phyloP scores from a whole-genome alignment of 2,113 vertebrate species.

The Rhipidura dahli region DNA sequence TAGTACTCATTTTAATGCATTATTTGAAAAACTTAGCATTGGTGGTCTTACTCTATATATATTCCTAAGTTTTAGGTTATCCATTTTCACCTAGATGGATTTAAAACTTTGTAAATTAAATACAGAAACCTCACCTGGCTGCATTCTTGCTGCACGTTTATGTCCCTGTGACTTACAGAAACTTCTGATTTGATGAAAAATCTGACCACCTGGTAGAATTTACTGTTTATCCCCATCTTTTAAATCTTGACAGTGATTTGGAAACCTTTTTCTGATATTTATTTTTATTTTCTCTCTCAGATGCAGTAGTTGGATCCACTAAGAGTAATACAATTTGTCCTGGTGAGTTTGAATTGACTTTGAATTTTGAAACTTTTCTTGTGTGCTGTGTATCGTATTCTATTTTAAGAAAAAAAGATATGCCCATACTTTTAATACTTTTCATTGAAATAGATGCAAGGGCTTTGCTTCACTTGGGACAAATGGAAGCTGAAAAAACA shows the following conservation, averaged over 20 bases:
- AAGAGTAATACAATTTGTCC: conserved; percentile 92
- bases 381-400: not conserved
- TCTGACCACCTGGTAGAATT: not conserved
- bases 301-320: conserved; percentile 82
- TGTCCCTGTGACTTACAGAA: not conserved
- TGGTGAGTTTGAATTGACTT: conserved; percentile 73
- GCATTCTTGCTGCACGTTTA: rapidly evolving
- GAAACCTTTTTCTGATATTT: not conserved
- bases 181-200: not conserved
- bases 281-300: conserved; percentile 65
- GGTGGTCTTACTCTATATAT: not conserved
- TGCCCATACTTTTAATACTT: not conserved
- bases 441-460: not conserved
- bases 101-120: not conserved
- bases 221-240: not conserved
- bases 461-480: not conserved
- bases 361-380: not conserved
- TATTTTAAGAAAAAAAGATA: not conserved
- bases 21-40: not conserved
- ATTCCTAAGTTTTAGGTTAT: not conserved
- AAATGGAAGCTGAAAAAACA: not conserved
- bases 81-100: not conserved
- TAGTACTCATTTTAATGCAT: not conserved
- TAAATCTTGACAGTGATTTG: not conserved
- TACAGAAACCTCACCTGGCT: not conserved